phyloP scores from a whole-genome alignment of 2,888 invertebrate genomes.

The Apodemia mormo region DNA sequence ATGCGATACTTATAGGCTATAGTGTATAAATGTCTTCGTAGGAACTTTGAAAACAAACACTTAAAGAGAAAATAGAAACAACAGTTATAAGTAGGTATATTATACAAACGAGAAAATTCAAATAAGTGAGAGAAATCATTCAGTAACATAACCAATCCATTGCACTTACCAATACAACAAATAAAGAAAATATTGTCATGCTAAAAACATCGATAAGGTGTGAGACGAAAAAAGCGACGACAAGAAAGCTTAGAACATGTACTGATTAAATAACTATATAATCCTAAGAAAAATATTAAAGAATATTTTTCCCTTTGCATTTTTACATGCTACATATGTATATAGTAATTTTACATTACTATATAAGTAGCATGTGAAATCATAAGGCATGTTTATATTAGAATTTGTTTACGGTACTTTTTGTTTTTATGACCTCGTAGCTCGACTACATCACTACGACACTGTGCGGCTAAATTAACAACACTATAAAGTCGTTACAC shows the following conservation, averaged over 20 bases:
- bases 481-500: too few species aligned
- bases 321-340: too few species aligned
- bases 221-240: slow-evolving; percentile 55
- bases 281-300: not conserved
- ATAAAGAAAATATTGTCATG: slow-evolving; percentile 33
- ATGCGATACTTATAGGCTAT: too few species aligned
- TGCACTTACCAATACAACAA: slow-evolving; percentile 27
- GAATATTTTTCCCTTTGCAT: not conserved
- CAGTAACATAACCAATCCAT: slow-evolving; percentile 7
- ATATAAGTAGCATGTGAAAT: not conserved
- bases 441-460: not conserved
- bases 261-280: slow-evolving; percentile 21
- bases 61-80: slow-evolving; percentile 9
- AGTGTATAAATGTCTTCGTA: too few species aligned
- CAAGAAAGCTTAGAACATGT: slow-evolving; percentile 41
- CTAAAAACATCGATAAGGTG: slow-evolving; percentile 49
- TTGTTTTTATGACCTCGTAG: not conserved
- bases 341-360: too few species aligned
- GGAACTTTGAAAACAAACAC: not conserved
- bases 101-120: not conserved
- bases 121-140: not conserved
- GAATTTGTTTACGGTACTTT: not conserved
- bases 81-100: slow-evolving; percentile 5
- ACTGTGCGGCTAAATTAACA: too few species aligned
- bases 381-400: too few species aligned